Percentiles rank a stretch among this genome's conserved stretches.
Evolutionary conservation across 2,113 vertebrate species (phyloP).

Genomic region (Xenus cinereus): DNA sequence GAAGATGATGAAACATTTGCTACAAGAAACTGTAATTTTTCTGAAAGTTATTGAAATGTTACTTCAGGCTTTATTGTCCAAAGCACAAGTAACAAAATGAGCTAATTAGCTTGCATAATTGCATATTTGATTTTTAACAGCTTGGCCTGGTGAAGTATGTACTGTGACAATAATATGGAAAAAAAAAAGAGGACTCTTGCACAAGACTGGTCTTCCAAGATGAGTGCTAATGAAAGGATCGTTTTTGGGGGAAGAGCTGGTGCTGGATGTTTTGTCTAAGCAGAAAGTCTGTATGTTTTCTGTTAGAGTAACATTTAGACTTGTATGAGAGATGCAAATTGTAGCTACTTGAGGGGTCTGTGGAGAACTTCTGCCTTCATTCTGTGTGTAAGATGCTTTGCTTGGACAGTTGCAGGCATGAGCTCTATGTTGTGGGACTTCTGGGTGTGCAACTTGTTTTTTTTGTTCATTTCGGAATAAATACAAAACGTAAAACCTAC

Average conservation of each 20-base stretch:
- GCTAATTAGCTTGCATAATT: conserved; percentile 11
- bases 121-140: neutral
- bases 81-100: neutral
- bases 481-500: neutral
- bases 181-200: neutral
- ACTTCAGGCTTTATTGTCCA: conserved; percentile 20
- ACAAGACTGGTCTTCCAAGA: neutral
- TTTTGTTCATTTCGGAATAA: neutral
- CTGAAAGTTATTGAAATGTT: conserved; percentile 1
- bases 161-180: neutral
- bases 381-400: neutral
- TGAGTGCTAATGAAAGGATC: neutral
- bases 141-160: neutral
- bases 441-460: neutral
- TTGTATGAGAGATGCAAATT: neutral
- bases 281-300: neutral
- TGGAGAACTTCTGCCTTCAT: neutral
- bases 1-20: neutral
- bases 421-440: neutral
- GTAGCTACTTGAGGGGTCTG: neutral
- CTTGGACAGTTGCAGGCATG: neutral
- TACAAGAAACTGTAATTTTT: neutral
- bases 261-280: neutral
- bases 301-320: neutral
- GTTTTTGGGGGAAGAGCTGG: neutral